These are phyloP conservation scores for Cydia fagiglandana DNA, from an alignment of 1,140 invertebrate species.

Conservation along the genomic window DNA sequence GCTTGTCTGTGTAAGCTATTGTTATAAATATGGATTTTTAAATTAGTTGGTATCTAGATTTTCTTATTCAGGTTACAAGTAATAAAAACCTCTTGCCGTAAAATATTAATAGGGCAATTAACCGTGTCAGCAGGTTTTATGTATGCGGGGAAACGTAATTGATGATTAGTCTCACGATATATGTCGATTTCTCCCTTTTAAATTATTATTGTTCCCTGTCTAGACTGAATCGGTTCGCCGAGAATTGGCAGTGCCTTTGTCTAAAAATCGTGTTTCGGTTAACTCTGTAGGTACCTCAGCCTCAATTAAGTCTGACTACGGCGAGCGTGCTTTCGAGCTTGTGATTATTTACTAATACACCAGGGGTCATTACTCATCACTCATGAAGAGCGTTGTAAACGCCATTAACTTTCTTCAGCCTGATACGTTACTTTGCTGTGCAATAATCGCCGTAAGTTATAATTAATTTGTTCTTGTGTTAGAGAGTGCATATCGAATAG, in stretches of 20 bases:
- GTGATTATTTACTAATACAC: slow-evolving; percentile 67
- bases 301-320: slow-evolving; percentile 65
- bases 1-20: neutral
- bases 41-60: neutral
- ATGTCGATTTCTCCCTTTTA: slow-evolving; percentile 49
- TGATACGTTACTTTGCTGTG: slow-evolving; percentile 48
- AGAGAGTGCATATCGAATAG: slow-evolving; percentile 40
- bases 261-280: slow-evolving; percentile 55
- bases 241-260: slow-evolving; percentile 63
- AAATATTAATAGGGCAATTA: slow-evolving; percentile 7
- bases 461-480: slow-evolving; percentile 48
- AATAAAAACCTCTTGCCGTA: neutral
- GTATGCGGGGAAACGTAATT: slow-evolving; percentile 8
- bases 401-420: slow-evolving; percentile 49
- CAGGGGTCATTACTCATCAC: slow-evolving; percentile 53
- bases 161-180: slow-evolving; percentile 16
- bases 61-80: neutral
- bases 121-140: neutral
- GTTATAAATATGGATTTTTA: no score
- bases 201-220: slow-evolving; percentile 51
- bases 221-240: slow-evolving; percentile 39
- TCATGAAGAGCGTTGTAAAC: slow-evolving; percentile 53
- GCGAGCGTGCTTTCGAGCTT: slow-evolving; percentile 56
- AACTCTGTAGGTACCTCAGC: slow-evolving; percentile 56
- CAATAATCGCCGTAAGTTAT: slow-evolving; percentile 43